Percentiles rank a stretch among this genome's conserved stretches.
These are phyloP conservation scores for Andrena trimmerana DNA, from an alignment of 2,888 invertebrate genomes.

Conservation along the genomic window DNA sequence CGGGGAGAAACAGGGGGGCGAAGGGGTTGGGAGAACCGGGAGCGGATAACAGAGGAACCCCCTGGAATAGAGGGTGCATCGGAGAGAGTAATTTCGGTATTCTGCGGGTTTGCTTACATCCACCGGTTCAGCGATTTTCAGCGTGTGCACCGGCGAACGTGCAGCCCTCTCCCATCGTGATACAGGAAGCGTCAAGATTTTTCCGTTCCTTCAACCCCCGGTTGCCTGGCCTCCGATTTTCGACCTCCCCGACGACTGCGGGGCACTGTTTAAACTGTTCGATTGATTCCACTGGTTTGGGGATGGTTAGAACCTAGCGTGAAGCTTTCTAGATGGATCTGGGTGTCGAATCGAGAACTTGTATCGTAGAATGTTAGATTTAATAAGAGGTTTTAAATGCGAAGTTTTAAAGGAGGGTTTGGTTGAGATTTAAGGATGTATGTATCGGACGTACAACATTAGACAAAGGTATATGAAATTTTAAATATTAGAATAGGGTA, in stretches of 20 bases:
- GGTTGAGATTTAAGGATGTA: too few relatives aligned
- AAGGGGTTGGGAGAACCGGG: conserved; percentile 71
- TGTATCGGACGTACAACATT: too few relatives aligned
- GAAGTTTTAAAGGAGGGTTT: too few relatives aligned
- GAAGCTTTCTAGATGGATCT: too few relatives aligned
- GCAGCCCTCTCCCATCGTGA: conserved; percentile 53
- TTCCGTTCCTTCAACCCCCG: conserved; percentile 4
- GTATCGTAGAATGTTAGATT: not conserved
- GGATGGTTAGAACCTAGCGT: not conserved
- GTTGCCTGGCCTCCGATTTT: not conserved
- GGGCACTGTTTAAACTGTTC: not conserved
- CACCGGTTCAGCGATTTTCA: conserved; percentile 79
- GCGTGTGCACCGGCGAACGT: conserved; percentile 60
- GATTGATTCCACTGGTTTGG: not conserved
- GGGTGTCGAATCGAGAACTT: not conserved
- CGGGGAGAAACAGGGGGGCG: conserved; percentile 55
- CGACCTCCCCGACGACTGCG: not conserved
- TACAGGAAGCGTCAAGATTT: conserved; percentile 37
- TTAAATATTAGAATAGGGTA: too few relatives aligned
- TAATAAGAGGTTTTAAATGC: too few relatives aligned
- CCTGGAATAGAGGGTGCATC: conserved; percentile 80
- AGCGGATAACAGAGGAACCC: conserved; percentile 75
- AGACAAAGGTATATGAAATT: too few relatives aligned
- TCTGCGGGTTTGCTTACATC: conserved; percentile 84
- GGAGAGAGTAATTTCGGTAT: conserved; percentile 83